phyloP scores from a whole-genome alignment of 2,797 vertebrate genomes.

The Synaphobranchus kaupii region DNA sequence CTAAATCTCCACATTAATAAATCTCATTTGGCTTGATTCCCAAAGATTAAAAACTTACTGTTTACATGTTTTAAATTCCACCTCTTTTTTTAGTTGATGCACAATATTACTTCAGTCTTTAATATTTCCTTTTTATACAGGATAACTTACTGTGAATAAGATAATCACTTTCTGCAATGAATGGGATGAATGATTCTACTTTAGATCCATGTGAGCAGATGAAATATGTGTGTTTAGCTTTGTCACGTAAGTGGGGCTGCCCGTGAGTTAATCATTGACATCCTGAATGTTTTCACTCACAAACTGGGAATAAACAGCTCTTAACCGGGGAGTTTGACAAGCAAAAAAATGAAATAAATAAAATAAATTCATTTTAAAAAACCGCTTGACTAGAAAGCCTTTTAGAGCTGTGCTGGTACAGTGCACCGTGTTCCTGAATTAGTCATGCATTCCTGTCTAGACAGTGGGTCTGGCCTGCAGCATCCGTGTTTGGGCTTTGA shows the following conservation, averaged over 20 bases:
- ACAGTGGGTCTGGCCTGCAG: constrained; percentile 14
- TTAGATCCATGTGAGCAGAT: background rate
- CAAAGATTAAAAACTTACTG: background rate
- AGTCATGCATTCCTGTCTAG: constrained; percentile 19
- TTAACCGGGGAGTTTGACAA: background rate
- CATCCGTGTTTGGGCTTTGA: background rate
- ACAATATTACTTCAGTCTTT: background rate
- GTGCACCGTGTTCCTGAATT: background rate
- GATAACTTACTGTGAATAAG: background rate
- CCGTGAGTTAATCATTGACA: background rate
- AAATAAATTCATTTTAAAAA: background rate
- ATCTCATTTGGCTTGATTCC: background rate
- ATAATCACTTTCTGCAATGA: background rate
- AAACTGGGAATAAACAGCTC: background rate
- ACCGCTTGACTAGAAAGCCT: background rate
- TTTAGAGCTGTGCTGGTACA: background rate
- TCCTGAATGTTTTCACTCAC: background rate
- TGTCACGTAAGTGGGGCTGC: background rate
- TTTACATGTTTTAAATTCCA: background rate
- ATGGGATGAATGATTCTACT: background rate
- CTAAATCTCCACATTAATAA: background rate
- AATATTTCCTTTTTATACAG: background rate
- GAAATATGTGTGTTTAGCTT: background rate
- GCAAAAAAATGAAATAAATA: background rate
- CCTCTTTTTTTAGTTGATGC: background rate